Conservation (phyloP, 2,888 invertebrate genomes). For the Acanthosepion pharaonis region DNA sequence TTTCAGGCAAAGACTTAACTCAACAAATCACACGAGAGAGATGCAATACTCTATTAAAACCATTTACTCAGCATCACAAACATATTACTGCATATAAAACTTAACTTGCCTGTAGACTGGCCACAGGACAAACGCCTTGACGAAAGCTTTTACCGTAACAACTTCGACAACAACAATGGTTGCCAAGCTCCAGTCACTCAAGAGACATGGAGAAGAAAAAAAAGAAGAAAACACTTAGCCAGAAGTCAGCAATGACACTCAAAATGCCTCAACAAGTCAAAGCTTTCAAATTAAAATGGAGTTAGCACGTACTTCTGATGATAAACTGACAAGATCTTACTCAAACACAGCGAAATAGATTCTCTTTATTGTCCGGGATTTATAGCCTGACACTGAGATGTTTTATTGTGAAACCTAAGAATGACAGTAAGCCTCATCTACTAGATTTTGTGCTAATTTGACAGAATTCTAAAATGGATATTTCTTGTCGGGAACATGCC, state of each 20-base stretch:
- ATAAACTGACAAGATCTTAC: background rate
- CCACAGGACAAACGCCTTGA: background rate
- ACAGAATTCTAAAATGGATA: background rate
- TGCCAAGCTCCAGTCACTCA: no score
- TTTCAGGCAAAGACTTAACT: background rate
- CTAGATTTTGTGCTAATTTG: background rate
- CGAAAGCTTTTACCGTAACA: background rate
- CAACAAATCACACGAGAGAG: background rate
- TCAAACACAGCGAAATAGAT: background rate
- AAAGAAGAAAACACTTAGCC: background rate
- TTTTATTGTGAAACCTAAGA: background rate
- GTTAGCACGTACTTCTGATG: background rate
- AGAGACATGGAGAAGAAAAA: background rate
- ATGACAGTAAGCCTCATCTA: background rate
- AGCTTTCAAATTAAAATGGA: background rate
- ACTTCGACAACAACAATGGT: background rate
- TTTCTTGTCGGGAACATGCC: background rate
- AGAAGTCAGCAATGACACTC: background rate
- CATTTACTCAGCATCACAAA: background rate
- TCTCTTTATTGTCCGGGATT: background rate
- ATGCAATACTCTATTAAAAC: background rate
- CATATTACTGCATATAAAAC: background rate
- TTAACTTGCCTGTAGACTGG: background rate
- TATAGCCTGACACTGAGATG: background rate
- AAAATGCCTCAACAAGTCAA: background rate